These are phyloP conservation scores for Limnephilus auricula DNA, from an alignment of 2,888 invertebrate species.

Conservation along the genomic window DNA sequence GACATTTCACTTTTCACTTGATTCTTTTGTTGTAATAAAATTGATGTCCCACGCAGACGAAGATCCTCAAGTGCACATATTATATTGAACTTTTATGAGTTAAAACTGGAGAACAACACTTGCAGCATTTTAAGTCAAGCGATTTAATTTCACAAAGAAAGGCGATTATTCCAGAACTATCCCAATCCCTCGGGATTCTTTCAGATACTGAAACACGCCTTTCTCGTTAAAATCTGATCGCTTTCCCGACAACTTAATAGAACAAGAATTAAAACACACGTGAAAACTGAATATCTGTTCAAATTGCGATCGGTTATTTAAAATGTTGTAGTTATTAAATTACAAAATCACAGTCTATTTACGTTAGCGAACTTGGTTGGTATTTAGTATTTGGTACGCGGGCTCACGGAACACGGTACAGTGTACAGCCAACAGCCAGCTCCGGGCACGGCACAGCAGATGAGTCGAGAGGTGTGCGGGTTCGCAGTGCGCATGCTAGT, in stretches of 20 bases:
- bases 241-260: not conserved
- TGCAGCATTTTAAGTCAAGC: not conserved
- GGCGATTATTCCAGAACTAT: not conserved
- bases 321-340: not conserved
- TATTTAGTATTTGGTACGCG: not conserved
- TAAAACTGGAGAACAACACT: slow-evolving; percentile 21
- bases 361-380: not conserved
- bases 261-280: not conserved
- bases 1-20: slow-evolving; percentile 71
- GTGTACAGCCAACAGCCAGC: too few relatives aligned
- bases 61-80: slow-evolving; percentile 30
- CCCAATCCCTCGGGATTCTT: not conserved
- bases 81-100: not conserved
- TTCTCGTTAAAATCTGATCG: not conserved
- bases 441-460: slow-evolving; percentile 24
- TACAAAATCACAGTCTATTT: slow-evolving; percentile 6
- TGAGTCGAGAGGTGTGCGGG: slow-evolving; percentile 5
- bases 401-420: too few relatives aligned
- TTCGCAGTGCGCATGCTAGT: slow-evolving; percentile 20
- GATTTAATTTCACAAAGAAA: slow-evolving; percentile 4
- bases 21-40: slow-evolving; percentile 48
- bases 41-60: slow-evolving; percentile 1
- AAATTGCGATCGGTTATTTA: not conserved
- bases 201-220: slow-evolving; percentile 11
- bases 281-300: not conserved